These are phyloP conservation scores for Scaptomyza flava DNA, from an alignment of 2,888 invertebrate genomes.

Conservation along the genomic window DNA sequence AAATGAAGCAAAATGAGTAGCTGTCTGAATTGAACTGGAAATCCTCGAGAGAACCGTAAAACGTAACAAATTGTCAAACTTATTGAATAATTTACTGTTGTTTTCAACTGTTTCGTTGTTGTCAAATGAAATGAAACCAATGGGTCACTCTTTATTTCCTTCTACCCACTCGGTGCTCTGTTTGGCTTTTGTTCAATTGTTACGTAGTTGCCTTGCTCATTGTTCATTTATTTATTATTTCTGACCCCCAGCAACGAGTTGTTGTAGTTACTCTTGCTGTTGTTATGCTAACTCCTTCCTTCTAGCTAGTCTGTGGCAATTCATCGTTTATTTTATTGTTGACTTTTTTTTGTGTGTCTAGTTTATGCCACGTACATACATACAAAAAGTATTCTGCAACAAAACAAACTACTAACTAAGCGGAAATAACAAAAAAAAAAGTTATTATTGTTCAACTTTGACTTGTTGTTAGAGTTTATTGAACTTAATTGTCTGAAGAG, in stretches of 20 bases:
- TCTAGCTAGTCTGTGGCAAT: slow-evolving; percentile 17
- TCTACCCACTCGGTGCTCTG: not conserved
- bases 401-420: slow-evolving; percentile 28
- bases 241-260: slow-evolving; percentile 58
- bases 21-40: slow-evolving; percentile 14
- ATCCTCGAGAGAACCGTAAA: slow-evolving; percentile 26
- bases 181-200: slow-evolving; percentile 25
- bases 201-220: slow-evolving; percentile 36
- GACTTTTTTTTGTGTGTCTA: slow-evolving; percentile 34
- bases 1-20: slow-evolving; percentile 33
- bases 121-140: slow-evolving; percentile 72
- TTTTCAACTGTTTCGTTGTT: slow-evolving; percentile 6
- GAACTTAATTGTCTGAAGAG: slow-evolving; percentile 52
- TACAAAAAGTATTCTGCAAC: slow-evolving; percentile 46
- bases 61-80: slow-evolving; percentile 47
- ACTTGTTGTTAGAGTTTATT: slow-evolving; percentile 62
- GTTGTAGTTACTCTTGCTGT: slow-evolving; percentile 16
- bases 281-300: slow-evolving; percentile 39
- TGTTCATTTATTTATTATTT: slow-evolving; percentile 60
- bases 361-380: slow-evolving; percentile 53
- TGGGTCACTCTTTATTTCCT: slow-evolving; percentile 18
- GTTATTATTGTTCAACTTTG: slow-evolving; percentile 41
- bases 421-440: slow-evolving; percentile 55
- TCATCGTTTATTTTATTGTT: slow-evolving; percentile 43
- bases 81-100: slow-evolving; percentile 47